These are phyloP conservation scores for Coenonympha glycerion DNA, from an alignment of 2,888 invertebrate species.

Conservation along the genomic window DNA sequence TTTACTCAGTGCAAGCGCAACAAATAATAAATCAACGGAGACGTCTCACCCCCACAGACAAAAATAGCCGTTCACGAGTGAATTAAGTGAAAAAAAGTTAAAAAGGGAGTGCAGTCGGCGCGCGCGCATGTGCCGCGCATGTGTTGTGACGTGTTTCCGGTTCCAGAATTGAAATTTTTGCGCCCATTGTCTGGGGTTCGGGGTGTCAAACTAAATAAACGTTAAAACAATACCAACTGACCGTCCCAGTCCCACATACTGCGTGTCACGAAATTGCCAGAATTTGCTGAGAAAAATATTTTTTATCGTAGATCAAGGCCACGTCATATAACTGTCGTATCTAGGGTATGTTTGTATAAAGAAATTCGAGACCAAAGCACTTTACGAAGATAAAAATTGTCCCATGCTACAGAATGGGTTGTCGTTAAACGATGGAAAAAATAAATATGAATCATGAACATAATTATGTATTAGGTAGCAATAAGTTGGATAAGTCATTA, in stretches of 20 bases:
- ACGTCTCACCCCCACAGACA: slow-evolving; percentile 51
- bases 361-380: no score
- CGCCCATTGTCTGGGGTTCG: slow-evolving; percentile 45
- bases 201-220: slow-evolving; percentile 31
- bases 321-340: no score
- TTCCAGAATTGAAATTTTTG: slow-evolving; percentile 56
- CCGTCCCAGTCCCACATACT: no score
- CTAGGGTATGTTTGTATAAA: no score
- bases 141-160: slow-evolving; percentile 65
- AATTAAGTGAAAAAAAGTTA: slow-evolving; percentile 53
- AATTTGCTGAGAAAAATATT: background rate
- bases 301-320: background rate
- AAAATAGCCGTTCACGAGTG: slow-evolving; percentile 52
- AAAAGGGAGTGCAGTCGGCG: slow-evolving; percentile 59
- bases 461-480: background rate
- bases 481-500: no score
- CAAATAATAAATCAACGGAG: slow-evolving; percentile 54
- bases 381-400: no score
- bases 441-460: background rate
- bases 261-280: background rate
- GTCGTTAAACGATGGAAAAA: background rate
- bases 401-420: no score
- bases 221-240: slow-evolving; percentile 33
- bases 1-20: slow-evolving; percentile 23
- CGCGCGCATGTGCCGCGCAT: slow-evolving; percentile 65